Evolutionary conservation across 1,140 invertebrate genomes (phyloP), one percentile per base, ranked within the genome.

Genomic region (Homarus americanus): DNA sequence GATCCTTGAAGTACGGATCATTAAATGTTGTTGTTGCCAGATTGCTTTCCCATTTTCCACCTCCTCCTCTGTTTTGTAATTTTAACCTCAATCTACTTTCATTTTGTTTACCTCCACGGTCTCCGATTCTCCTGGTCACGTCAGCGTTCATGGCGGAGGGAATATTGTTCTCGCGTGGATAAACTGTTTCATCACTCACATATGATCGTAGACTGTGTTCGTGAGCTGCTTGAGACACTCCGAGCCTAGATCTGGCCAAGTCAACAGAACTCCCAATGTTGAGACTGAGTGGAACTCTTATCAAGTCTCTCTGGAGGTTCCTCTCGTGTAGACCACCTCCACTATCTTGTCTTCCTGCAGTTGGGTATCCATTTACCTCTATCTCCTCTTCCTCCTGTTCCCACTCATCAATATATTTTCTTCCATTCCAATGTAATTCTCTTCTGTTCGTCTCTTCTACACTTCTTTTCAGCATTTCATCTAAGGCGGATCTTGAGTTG

Each of bases 1-100:
- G 88, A 20, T 83, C 88, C 80, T 76, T 90, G 49, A 32, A 90
- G 34, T 63, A 38, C 17, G 88, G 88, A 28, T 90, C 88, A 34
- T 90, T 90, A 32, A 90, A 90, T n/a, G 73, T 34, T 32, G 63
- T 20, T 12, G 49, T 41, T 15, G 73, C 17, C 28, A 17, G 40
- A 36, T 28, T 63, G 32, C 49, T n/a, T 0, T 75, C 83, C 79
- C 49, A 63, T 24, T 17, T 24, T 10, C 34, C 36, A 76, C 28
- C 7, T 32, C 2, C n/a, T 69, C n/a, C 63, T 10, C 2, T 28
- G 63, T n/a, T n/a, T n/a, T n/a, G n/a, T n/a, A n/a, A n/a, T n/a
- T n/a, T n/a, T n/a, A n/a, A n/a, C n/a, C n/a, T n/a, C n/a, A n/a
- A n/a, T n/a, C n/a, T n/a, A n/a, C n/a, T n/a, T n/a, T n/a, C n/a